Base-by-base conservation (phyloP, 2,888 invertebrate genomes). In the Alloscopus bannaensis region DNA sequence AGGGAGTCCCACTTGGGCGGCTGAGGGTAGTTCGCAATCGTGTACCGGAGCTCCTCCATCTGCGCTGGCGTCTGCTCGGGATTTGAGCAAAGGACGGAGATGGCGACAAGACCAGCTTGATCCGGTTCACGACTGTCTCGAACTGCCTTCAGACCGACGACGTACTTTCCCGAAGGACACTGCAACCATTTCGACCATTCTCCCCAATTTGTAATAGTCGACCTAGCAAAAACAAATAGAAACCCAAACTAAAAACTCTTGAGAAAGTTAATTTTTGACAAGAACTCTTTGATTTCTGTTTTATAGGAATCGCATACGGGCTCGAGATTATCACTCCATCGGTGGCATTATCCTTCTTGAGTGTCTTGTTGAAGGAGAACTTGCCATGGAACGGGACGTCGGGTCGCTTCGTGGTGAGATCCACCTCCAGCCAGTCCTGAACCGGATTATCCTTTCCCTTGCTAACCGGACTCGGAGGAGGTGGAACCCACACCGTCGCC, bases 401-500 rank as follows among this genome's bases (percentile, higher is more conserved):
- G 11, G 29, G 11, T 3, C n/a, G 47, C n/a, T n/a, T 36, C 36
- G 6, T n/a, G 47, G 18, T 22, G 3, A 24, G 52, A 2, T 52
- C 24, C 18, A 59, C 59, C 18, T 59, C 31, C 18, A 59, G 1
- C 59, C 59, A 59, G 1, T 59, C 59, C 2, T 20, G 18, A 1
- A 24, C 59, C n/a, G 69, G 57, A 45, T 69, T 57, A 3, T 42
- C 69, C 2, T 3, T 20, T 13, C 42, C 57, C 26, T 13, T n/a
- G 1, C 20, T 31, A 0, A 31, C 24, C 11, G 65, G 36, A 11
- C 60, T 62, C 2, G 18, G 20, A 1, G n/a, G 8, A 16, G 82
- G 82, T n/a, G 60, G 24, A n/a, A 18, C 26, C 80, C 80, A 82
- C 42, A 72, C 72, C 28, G 31, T 28, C 0, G 80, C 80, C 13